phyloP scores from a whole-genome alignment of 2,113 vertebrate genomes.

The Gorsachius goisagi region DNA sequence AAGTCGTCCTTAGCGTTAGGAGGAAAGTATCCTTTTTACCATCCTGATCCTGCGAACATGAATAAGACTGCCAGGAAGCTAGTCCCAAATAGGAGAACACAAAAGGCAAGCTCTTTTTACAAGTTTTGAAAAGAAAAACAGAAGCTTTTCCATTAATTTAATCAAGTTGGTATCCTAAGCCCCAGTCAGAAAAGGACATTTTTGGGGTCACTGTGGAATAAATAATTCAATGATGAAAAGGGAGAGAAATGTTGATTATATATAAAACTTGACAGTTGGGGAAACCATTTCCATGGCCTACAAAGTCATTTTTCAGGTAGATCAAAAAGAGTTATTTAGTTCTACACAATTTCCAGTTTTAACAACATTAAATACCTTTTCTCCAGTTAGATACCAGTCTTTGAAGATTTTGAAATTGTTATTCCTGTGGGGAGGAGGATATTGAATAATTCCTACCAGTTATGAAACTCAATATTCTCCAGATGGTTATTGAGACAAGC shows the following conservation, averaged over 20 bases:
- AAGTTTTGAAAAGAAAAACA: slow-evolving; percentile 32
- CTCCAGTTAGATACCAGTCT: slow-evolving; percentile 46
- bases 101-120: not conserved
- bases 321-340: slow-evolving; percentile 48
- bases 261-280: slow-evolving; percentile 38
- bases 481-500: slow-evolving; percentile 62
- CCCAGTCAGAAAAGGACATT: not conserved
- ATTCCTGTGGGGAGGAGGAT: slow-evolving; percentile 58
- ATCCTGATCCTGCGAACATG: not conserved
- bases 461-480: slow-evolving; percentile 72
- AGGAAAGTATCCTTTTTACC: not conserved
- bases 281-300: slow-evolving; percentile 36
- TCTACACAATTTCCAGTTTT: slow-evolving; percentile 55
- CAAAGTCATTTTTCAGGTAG: slow-evolving; percentile 44
- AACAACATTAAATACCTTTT: slow-evolving; percentile 56
- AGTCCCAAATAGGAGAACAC: not conserved
- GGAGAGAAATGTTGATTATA: slow-evolving; percentile 5
- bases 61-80: not conserved
- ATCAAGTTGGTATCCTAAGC: not conserved
- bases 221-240: slow-evolving; percentile 32
- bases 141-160: slow-evolving; percentile 17
- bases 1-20: not conserved
- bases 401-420: slow-evolving; percentile 65
- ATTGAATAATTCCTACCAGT: slow-evolving; percentile 72
- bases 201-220: not conserved